Evolutionary conservation across 2,797 vertebrate species (phyloP).

Genomic region (Acanthiza pusilla): DNA sequence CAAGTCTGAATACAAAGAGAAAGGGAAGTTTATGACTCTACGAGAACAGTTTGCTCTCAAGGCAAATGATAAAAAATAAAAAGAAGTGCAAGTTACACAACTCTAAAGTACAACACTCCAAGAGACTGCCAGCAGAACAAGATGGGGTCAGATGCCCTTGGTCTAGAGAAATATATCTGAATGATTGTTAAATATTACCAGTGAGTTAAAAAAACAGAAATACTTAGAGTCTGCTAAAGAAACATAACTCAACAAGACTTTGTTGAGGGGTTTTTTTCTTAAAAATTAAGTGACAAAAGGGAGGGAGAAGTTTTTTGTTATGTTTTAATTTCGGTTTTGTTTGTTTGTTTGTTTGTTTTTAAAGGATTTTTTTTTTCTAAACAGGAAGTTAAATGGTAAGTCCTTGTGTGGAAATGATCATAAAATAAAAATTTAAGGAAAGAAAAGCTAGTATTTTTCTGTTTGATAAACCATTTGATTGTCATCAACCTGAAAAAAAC

Average conservation of each 20-base stretch:
- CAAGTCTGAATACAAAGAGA: background rate
- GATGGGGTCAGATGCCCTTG: background rate
- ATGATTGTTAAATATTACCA: background rate
- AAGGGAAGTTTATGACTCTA: background rate
- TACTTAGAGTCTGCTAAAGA: background rate
- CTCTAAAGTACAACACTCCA: background rate
- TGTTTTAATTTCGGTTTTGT: background rate
- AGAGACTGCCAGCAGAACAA: background rate
- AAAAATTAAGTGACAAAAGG: background rate
- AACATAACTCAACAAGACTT: background rate
- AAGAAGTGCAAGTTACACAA: background rate
- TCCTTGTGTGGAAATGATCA: background rate
- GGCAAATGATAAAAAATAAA: background rate
- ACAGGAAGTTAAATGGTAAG: background rate
- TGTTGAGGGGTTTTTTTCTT: too few species aligned
- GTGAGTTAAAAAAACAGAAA: background rate
- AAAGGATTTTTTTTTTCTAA: background rate
- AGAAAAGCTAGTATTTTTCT: background rate
- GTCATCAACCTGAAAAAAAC: background rate
- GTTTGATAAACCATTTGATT: background rate
- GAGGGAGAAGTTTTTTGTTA: rapidly evolving
- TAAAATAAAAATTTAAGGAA: background rate
- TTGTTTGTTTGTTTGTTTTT: background rate
- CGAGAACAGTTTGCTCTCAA: background rate
- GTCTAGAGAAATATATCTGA: background rate